Evolutionary conservation across 1,140 invertebrate species (phyloP), one percentile per base, ranked within the genome.

Genomic region (Dendroctonus valens): DNA sequence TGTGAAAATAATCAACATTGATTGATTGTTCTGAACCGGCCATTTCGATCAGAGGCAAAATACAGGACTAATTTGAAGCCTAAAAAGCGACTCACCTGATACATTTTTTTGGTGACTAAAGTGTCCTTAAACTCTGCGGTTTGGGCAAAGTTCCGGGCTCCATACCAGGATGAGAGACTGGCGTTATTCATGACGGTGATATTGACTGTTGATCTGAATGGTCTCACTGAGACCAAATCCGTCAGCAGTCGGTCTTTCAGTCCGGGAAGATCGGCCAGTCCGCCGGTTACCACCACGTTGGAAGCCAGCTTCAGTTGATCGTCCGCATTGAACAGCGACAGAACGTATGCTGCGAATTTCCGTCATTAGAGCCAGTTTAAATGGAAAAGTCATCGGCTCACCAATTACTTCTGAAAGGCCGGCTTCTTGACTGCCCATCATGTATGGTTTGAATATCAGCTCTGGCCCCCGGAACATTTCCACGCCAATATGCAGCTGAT

Each of bases 371-470:
- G 9, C 12, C 3, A 1, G 9, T 46, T 46, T 11, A 55, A 2
- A 14, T 15, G 26, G 12, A 37, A 53, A 26, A 26, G n/a, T 53
- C 26, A 4, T 53, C 9, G n/a, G 41, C 58, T 53, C 53, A 67
- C 91, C 91, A 71, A 97, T 87, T 0, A 91, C 88, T 80, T 97
- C 94, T 0, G 89, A 88, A 41, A 97, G 81, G 5, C 96, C 95
- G 2, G 91, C 88, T 79, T 93, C 90, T 2, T 88, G 81, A 41
- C 89, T 86, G 2, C 94, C 94, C 74, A 96, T 86, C 91, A 97
- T 93, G 14, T 91, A 93, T 0, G 94, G 94, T 79, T 98, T 94
- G 73, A 97, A 97, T 14, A 97, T 79, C 26, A 96, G 76, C 80
- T 98, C 95, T 0, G 94, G 89, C 26, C 91, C 91, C 68, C 95